These are phyloP conservation scores for Himalopsyche tibetana DNA, from an alignment of 2,888 invertebrate genomes.

Conservation along the genomic window DNA sequence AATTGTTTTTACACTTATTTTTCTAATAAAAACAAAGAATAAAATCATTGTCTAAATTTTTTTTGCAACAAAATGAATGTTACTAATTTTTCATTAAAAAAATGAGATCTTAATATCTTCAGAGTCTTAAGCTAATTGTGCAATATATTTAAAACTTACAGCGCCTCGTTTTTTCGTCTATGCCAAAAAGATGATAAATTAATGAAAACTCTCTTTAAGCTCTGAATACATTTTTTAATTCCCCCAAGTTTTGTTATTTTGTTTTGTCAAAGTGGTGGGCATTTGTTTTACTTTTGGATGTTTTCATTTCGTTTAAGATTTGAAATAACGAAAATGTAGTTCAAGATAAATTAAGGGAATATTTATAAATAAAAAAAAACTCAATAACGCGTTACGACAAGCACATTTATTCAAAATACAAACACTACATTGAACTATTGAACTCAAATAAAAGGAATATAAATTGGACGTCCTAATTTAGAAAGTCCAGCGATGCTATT, in stretches of 20 bases:
- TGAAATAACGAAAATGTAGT: not conserved
- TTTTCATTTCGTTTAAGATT: not conserved
- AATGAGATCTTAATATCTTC: conserved; percentile 13
- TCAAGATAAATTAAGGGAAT: not conserved
- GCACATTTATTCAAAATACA: too few species aligned
- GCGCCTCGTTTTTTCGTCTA: conserved; percentile 43
- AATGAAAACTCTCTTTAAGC: conserved; percentile 46
- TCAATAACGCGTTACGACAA: too few species aligned
- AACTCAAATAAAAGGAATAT: too few species aligned
- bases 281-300: conserved; percentile 36
- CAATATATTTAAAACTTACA: conserved; percentile 45
- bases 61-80: conserved; percentile 22
- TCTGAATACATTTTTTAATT: conserved; percentile 48
- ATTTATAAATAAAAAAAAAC: not conserved
- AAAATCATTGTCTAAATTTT: not conserved
- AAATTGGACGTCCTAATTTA: too few species aligned
- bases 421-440: too few species aligned
- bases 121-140: conserved; percentile 48
- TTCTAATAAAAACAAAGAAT: too few species aligned
- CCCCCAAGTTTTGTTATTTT: conserved; percentile 44
- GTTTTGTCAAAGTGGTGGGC: conserved; percentile 27
- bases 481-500: too few species aligned
- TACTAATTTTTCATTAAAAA: conserved; percentile 23
- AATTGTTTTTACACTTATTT: too few species aligned
- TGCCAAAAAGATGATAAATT: conserved; percentile 49